Conservation (phyloP, 2,113 vertebrate genomes). For the Labrus mixtus region DNA sequence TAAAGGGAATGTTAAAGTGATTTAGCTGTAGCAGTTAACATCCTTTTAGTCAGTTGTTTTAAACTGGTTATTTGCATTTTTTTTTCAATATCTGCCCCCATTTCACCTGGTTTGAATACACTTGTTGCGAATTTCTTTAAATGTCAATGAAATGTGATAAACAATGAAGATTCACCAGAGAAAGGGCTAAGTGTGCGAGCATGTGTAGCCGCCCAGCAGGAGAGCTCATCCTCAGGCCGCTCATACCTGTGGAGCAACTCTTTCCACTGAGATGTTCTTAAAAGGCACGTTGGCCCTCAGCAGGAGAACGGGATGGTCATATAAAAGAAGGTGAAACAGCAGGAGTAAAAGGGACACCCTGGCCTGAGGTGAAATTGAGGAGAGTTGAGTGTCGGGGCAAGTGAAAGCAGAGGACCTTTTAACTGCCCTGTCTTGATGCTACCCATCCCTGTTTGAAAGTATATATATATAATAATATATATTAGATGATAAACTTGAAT, state of each 20-base stretch:
- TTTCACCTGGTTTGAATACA: not conserved
- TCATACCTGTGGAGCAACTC: constrained; percentile 66
- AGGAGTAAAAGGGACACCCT: constrained; percentile 59
- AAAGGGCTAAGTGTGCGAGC: constrained; percentile 49
- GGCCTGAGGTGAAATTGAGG: constrained; percentile 59
- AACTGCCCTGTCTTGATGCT: not conserved
- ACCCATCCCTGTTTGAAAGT: not conserved
- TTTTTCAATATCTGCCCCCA: not conserved
- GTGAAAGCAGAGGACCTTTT: constrained; percentile 48
- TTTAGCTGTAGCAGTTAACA: too few species aligned
- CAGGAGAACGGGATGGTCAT: constrained; percentile 52
- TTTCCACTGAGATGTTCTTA: constrained; percentile 49
- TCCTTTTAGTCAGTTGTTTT: not conserved
- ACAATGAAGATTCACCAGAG: constrained; percentile 38
- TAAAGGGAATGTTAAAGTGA: too few species aligned
- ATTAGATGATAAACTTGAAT: too few species aligned
- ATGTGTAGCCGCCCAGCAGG: constrained; percentile 53
- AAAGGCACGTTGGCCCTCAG: constrained; percentile 57
- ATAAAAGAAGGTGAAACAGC: constrained; percentile 75
- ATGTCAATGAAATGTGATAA: constrained; percentile 26
- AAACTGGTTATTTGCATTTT: not conserved
- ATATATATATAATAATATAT: too few species aligned
- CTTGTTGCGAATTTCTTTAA: not conserved
- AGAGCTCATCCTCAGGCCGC: constrained; percentile 68
- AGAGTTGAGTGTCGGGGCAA: constrained; percentile 1